These are phyloP conservation scores for Campaea margaritaria DNA, from an alignment of 2,888 invertebrate species.

Conservation along the genomic window DNA sequence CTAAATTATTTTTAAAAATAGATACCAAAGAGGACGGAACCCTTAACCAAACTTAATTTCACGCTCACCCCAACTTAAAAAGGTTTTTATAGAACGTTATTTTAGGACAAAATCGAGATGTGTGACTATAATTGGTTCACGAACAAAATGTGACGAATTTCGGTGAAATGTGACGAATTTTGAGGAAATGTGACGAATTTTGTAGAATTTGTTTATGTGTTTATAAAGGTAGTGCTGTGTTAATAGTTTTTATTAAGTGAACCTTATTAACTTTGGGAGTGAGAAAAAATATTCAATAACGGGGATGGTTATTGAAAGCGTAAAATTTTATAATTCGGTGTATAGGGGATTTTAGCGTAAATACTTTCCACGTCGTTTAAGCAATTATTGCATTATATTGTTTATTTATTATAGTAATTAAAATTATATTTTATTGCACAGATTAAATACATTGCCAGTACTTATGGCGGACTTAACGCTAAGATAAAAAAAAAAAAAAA, in stretches of 20 bases:
- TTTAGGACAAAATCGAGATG: slow-evolving; percentile 47
- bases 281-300: too few relatives aligned
- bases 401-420: too few relatives aligned
- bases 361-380: too few relatives aligned
- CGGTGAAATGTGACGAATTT: slow-evolving; percentile 51
- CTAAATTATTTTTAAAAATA: slow-evolving; percentile 14
- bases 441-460: too few relatives aligned
- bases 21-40: slow-evolving; percentile 27
- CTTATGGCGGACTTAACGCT: too few relatives aligned
- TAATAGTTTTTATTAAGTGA: not conserved
- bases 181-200: slow-evolving; percentile 41
- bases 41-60: slow-evolving; percentile 21
- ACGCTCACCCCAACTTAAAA: slow-evolving; percentile 42
- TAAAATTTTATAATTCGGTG: too few relatives aligned
- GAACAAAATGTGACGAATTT: slow-evolving; percentile 51
- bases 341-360: too few relatives aligned
- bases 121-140: slow-evolving; percentile 49
- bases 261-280: not conserved
- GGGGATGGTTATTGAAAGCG: too few relatives aligned
- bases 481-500: too few relatives aligned
- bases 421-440: too few relatives aligned
- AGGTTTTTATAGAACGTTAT: slow-evolving; percentile 48
- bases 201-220: slow-evolving; percentile 29
- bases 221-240: slow-evolving; percentile 8
- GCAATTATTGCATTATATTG: too few relatives aligned